Evolutionary conservation across 2,888 invertebrate species (phyloP), one percentile per base, ranked within the genome.

Genomic region (Pandemis cinnamomeana): DNA sequence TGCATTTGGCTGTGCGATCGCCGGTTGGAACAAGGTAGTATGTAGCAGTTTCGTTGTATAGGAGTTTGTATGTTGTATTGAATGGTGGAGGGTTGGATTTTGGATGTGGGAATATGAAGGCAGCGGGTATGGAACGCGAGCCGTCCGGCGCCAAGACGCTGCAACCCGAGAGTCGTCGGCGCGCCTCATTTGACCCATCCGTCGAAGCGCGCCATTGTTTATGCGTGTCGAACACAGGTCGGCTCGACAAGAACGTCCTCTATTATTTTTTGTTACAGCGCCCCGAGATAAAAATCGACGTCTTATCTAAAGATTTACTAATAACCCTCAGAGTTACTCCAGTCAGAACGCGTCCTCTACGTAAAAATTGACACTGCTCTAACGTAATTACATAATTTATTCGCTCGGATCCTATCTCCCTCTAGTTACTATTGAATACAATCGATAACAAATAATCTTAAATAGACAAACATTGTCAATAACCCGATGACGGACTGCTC

Each of bases 91-190:
- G 27, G 11, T 10, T 58, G 0, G 5, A 27, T 58, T 58, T 27
- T 27, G 10, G 10, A 5, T 20, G 27, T 58, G 27, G 11, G 27
- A 58, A 27, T 11, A 27, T 11, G 58, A 27, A 58, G 58, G n/a
- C 58, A 27, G 58, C 61, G 13, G n/a, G 61, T 64, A 42, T 55
- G 67, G 48, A 66, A 61, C 69, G 51, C 55, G 66, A 70, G 60
- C 73, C 66, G 67, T 44, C 67, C 86, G 92, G 92, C 93, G 92
- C 93, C 92, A 89, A 85, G 84, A 77, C 85, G 87, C 83, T 91
- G 93, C 90, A 93, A 93, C 88, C 90, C 87, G 92, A 93, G 92
- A 93, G 86, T 87, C 87, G 88, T 87, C 89, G 90, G 84, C 84
- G 88, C 90, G 93, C 87, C 89, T 91, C 92, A 90, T 93, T 92